These are phyloP conservation scores for Garra rufa DNA, from an alignment of 2,113 vertebrate genomes.

Conservation along the genomic window DNA sequence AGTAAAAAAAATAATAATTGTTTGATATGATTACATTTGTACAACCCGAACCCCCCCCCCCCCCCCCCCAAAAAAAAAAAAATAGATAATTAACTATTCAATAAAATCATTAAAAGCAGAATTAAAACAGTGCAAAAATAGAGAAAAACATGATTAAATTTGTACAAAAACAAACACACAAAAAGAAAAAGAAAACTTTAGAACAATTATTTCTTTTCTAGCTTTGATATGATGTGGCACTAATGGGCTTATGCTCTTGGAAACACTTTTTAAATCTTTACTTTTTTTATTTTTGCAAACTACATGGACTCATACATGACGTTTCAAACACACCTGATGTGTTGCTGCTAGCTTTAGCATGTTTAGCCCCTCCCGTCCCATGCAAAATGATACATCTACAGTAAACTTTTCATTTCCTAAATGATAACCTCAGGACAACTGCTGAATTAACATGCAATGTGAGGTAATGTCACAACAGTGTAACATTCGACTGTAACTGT, in stretches of 20 bases:
- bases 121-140: too few species aligned
- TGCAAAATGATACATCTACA: not conserved
- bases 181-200: not conserved
- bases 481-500: not conserved
- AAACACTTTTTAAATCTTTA: too few species aligned
- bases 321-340: not conserved
- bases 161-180: too few species aligned
- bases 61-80: too few species aligned
- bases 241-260: not conserved
- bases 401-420: not conserved
- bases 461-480: not conserved
- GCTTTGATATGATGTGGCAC: not conserved
- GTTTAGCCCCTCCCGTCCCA: not conserved
- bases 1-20: too few species aligned
- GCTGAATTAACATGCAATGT: constrained; percentile 1
- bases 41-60: too few species aligned
- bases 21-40: too few species aligned
- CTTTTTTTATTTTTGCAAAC: not conserved
- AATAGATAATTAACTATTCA: too few species aligned
- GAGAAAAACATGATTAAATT: too few species aligned
- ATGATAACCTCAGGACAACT: not conserved
- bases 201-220: not conserved
- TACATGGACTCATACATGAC: not conserved
- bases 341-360: too few species aligned
- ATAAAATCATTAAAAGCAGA: too few species aligned